phyloP scores from a whole-genome alignment of 2,797 vertebrate genomes.

The Malacoctenus gilli region DNA sequence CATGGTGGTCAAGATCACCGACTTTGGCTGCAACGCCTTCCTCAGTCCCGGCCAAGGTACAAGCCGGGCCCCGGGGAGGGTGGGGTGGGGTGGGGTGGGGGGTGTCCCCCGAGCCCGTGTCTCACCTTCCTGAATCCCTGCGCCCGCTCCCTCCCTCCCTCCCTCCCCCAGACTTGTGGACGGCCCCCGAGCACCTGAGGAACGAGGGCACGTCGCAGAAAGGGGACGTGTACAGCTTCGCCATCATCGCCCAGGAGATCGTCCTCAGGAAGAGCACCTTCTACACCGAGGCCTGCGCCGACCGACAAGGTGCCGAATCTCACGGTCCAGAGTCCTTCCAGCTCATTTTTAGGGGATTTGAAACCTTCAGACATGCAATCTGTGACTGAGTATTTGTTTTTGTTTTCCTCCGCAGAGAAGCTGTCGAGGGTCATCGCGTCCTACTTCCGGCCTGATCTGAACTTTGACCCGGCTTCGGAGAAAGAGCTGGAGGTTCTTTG shows the following conservation, averaged over 20 bases:
- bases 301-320: constrained; percentile 79
- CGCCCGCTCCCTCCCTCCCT: background rate
- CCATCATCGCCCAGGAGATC: constrained; percentile 94
- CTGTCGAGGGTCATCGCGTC: constrained; percentile 83
- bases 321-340: too few species aligned
- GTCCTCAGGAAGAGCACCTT: constrained; percentile 90
- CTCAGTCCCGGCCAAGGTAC: constrained; percentile 87
- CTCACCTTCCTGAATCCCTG: too few species aligned
- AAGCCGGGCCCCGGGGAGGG: background rate
- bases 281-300: constrained; percentile 79
- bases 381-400: background rate
- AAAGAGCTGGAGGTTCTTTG: constrained; percentile 85
- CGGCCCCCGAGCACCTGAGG: constrained; percentile 91
- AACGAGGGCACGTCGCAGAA: constrained; percentile 88
- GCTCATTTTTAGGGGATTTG: too few species aligned
- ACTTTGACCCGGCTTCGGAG: constrained; percentile 84
- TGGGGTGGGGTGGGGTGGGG: too few species aligned
- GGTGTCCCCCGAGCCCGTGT: background rate
- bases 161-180: constrained; percentile 81
- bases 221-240: constrained; percentile 94
- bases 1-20: constrained; percentile 98
- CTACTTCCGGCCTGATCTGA: constrained; percentile 89
- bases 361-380: too few species aligned
- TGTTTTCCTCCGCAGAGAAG: constrained; percentile 83
- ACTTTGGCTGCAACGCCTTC: constrained; percentile 93